Percentiles rank a stretch among this genome's conserved stretches.
phyloP scores from a whole-genome alignment of 2,888 invertebrate genomes.

The Microctonus hyperodae region DNA sequence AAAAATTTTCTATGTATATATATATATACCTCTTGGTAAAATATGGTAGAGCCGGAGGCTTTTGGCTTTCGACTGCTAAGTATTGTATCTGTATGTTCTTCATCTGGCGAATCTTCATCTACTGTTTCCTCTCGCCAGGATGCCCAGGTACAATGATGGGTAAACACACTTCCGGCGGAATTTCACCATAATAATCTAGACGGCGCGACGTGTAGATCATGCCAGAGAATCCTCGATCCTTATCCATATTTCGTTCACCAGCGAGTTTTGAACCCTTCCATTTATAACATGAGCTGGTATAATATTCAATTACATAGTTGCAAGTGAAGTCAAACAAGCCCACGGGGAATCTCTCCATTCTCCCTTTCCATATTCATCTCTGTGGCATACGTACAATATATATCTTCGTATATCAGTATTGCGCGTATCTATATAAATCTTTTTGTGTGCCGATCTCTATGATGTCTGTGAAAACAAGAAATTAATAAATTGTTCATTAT shows the following conservation, averaged over 20 bases:
- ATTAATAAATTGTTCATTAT: slow-evolving; percentile 6
- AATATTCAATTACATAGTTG: slow-evolving; percentile 63
- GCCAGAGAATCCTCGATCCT: slow-evolving; percentile 46
- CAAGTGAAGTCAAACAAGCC: slow-evolving; percentile 62
- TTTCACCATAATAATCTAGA: slow-evolving; percentile 32
- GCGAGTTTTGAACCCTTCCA: slow-evolving; percentile 60
- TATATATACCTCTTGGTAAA: not conserved
- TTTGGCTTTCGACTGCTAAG: slow-evolving; percentile 38
- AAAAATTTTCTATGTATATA: not conserved
- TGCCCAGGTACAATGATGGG: slow-evolving; percentile 52
- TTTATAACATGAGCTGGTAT: slow-evolving; percentile 54
- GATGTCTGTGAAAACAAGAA: not conserved
- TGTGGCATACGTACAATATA: not conserved
- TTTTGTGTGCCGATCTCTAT: not conserved
- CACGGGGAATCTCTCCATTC: slow-evolving; percentile 43
- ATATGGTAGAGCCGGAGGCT: slow-evolving; percentile 11
- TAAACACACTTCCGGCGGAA: slow-evolving; percentile 45
- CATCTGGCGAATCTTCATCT: slow-evolving; percentile 41
- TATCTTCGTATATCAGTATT: slow-evolving; percentile 7
- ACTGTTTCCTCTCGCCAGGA: slow-evolving; percentile 36
- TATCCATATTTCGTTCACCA: slow-evolving; percentile 41
- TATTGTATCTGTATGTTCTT: slow-evolving; percentile 35
- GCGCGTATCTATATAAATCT: slow-evolving; percentile 12
- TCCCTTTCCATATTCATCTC: slow-evolving; percentile 21
- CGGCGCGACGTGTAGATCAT: slow-evolving; percentile 45